A percentile compares a stretch with the other conserved stretches of the same genome.
These are phyloP conservation scores for Leptatherina wallacei DNA, from an alignment of 2,797 vertebrate species.

Conservation along the genomic window DNA sequence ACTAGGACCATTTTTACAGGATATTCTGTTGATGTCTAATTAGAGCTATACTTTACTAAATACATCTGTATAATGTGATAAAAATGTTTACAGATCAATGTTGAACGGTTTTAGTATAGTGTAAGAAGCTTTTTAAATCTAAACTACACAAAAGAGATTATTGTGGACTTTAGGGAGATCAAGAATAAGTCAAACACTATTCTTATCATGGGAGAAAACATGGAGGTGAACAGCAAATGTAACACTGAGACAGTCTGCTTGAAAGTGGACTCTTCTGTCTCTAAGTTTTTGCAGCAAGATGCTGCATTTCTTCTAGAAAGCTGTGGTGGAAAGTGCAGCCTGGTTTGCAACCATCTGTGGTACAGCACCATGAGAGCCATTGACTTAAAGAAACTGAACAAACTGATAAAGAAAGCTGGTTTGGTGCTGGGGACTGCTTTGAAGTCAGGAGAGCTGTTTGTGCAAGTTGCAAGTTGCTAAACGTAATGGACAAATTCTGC, in stretches of 20 bases:
- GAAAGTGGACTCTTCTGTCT: neutral
- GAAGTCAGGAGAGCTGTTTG: neutral
- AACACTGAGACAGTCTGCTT: neutral
- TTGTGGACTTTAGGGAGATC: neutral
- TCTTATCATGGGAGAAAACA: too few relatives aligned
- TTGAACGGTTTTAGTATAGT: neutral
- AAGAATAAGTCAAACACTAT: neutral
- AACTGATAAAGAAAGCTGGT: neutral
- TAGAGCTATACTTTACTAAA: neutral
- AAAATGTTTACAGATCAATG: neutral
- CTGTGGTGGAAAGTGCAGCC: too few relatives aligned
- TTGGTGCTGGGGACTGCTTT: neutral
- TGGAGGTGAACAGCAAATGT: neutral
- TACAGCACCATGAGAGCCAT: too few relatives aligned
- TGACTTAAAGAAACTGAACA: neutral
- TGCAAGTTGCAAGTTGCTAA: neutral
- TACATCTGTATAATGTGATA: neutral
- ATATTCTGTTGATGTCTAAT: neutral
- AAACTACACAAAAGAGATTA: neutral
- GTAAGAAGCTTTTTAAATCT: neutral
- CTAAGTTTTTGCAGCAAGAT: too few relatives aligned
- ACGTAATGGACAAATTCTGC: too few relatives aligned
- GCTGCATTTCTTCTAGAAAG: too few relatives aligned
- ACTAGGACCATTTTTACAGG: neutral
- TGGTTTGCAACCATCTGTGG: too few relatives aligned